These are phyloP conservation scores for Smittia aterrima DNA, from an alignment of 2,888 invertebrate genomes.

Conservation along the genomic window DNA sequence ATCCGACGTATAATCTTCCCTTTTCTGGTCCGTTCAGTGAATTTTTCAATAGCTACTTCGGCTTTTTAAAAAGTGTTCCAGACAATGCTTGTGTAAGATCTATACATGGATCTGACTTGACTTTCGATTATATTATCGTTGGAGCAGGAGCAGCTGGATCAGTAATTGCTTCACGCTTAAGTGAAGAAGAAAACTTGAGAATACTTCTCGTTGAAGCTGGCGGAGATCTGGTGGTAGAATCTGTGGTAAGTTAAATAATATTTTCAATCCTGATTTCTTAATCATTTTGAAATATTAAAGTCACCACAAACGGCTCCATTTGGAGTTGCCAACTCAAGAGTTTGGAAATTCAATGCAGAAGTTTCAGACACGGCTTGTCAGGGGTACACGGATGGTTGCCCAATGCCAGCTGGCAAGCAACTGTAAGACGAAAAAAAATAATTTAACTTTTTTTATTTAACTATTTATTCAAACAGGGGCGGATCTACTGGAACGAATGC, in stretches of 20 bases:
- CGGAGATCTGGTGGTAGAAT: background rate
- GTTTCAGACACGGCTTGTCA: background rate
- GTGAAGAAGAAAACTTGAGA: background rate
- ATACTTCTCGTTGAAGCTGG: slow-evolving; percentile 11
- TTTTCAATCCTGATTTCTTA: too few species aligned
- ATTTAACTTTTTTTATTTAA: background rate
- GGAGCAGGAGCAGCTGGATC: slow-evolving; percentile 7
- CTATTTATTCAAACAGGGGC: background rate
- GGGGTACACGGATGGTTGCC: background rate
- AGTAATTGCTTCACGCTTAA: background rate
- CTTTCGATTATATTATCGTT: slow-evolving; percentile 12
- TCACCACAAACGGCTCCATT: too few species aligned
- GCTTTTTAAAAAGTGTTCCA: too few species aligned
- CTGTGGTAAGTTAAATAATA: background rate
- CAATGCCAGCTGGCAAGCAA: background rate
- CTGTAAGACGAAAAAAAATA: too few species aligned
- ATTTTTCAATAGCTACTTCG: too few species aligned
- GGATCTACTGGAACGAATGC: background rate
- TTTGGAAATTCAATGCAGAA: background rate
- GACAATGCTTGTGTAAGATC: too few species aligned
- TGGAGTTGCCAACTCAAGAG: background rate
- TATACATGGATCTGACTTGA: background rate
- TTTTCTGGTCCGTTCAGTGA: too few species aligned
- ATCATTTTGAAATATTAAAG: background rate
- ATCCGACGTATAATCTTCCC: too few species aligned